phyloP scores from a whole-genome alignment of 2,888 invertebrate species.

The Eristalis intricaria region DNA sequence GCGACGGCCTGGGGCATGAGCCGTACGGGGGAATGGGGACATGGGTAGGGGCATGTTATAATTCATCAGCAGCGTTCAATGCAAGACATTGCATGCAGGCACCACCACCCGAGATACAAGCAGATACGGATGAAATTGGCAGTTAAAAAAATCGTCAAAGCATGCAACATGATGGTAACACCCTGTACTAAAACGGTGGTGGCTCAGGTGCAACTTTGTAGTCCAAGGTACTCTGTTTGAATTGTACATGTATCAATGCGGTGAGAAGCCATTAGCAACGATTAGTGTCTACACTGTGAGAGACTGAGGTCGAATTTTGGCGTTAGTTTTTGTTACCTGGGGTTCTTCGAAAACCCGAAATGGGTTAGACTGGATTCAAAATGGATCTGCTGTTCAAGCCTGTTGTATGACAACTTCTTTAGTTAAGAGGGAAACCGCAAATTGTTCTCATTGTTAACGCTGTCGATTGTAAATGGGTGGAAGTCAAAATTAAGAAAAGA shows the following conservation, averaged over 20 bases:
- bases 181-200: conserved; percentile 26
- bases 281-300: conserved; percentile 33
- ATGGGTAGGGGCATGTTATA: conserved; percentile 15
- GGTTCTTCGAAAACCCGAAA: too few relatives aligned
- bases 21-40: neutral
- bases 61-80: conserved; percentile 21
- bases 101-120: neutral
- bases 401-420: too few relatives aligned
- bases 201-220: conserved; percentile 50
- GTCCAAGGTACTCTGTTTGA: conserved; percentile 5
- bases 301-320: neutral
- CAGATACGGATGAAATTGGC: conserved; percentile 42
- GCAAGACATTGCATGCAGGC: conserved; percentile 57
- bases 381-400: too few relatives aligned
- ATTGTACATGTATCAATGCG: conserved; percentile 7
- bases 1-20: neutral
- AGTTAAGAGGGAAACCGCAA: too few relatives aligned
- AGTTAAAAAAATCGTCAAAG: conserved; percentile 58
- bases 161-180: conserved; percentile 55
- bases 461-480: too few relatives aligned
- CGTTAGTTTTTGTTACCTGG: neutral
- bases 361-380: too few relatives aligned
- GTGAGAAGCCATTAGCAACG: conserved; percentile 8
- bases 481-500: too few relatives aligned
- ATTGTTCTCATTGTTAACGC: too few relatives aligned